Evolutionary conservation across 2,797 vertebrate species (phyloP).

Genomic region (Rhinatrema bivittatum): DNA sequence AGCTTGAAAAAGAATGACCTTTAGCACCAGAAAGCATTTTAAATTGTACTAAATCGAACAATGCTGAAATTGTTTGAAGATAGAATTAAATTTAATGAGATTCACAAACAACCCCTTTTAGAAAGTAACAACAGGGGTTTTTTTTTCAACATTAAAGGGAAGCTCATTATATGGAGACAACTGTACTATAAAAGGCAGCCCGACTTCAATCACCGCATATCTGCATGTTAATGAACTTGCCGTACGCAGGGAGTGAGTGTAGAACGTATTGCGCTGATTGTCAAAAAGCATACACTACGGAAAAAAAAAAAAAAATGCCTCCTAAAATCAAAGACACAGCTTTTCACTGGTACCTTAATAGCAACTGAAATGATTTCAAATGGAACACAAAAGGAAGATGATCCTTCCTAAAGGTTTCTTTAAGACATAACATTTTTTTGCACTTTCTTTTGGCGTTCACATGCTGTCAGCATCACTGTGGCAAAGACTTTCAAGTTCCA

Average conservation of each 20-base stretch:
- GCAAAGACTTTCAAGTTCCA: conserved; percentile 64
- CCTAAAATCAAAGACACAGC: conserved; percentile 64
- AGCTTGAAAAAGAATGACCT: conserved; percentile 34
- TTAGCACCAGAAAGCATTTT: conserved; percentile 50
- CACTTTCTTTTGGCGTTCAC: conserved; percentile 58
- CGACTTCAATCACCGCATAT: conserved; percentile 67
- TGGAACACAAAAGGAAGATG: conserved; percentile 60
- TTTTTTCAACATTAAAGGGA: conserved; percentile 67
- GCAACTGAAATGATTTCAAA: conserved; percentile 58
- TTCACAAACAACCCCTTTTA: conserved; percentile 68
- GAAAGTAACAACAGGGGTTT: conserved; percentile 60
- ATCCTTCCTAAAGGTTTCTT: conserved; percentile 59
- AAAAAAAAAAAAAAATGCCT: conserved; percentile 24
- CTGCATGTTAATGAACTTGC: conserved; percentile 70
- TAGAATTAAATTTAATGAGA: conserved; percentile 67
- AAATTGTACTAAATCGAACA: conserved; percentile 65
- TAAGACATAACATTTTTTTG: conserved; percentile 58
- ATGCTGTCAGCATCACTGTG: conserved; percentile 56
- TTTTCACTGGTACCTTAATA: conserved; percentile 56
- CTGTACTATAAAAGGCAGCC: conserved; percentile 59
- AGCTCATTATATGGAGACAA: conserved; percentile 70
- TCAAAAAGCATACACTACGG: conserved; percentile 41
- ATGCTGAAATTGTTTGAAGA: conserved; percentile 64
- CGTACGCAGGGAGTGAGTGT: conserved; percentile 42
- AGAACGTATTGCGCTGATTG: conserved; percentile 42